Conservation (phyloP, 2,113 vertebrate species). For the Brachirus orientalis region DNA sequence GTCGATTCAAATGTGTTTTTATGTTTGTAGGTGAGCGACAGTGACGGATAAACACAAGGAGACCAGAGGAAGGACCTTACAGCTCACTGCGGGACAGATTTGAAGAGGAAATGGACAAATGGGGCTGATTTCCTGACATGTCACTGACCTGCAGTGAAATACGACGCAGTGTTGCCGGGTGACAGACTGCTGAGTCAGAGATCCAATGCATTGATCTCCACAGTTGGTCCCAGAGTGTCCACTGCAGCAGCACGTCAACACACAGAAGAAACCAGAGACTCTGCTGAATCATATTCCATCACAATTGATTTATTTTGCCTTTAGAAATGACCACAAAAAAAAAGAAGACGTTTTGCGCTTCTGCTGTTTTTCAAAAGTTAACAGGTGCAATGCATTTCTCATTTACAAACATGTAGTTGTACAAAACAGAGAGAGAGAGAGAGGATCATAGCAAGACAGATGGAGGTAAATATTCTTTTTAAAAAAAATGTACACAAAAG, state of each 20-base stretch:
- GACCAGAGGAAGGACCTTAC: too few relatives aligned
- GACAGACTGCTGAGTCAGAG: slow-evolving; percentile 24
- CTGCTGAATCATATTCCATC: slow-evolving; percentile 40
- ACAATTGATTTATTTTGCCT: slow-evolving; percentile 75
- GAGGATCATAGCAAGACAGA: slow-evolving; percentile 22
- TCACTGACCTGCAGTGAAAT: background rate
- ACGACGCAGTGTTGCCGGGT: background rate
- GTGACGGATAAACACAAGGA: too few relatives aligned
- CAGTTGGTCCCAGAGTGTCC: background rate
- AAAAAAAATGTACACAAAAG: slow-evolving; percentile 14
- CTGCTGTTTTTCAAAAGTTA: slow-evolving; percentile 63
- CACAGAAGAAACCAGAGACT: slow-evolving; percentile 7
- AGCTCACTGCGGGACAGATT: background rate
- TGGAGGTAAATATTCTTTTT: background rate
- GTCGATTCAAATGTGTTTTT: too few relatives aligned
- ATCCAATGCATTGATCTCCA: background rate
- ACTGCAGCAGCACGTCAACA: background rate
- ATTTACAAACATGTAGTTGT: slow-evolving; percentile 78
- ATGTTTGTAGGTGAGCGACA: too few relatives aligned
- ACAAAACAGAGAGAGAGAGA: slow-evolving; percentile 72
- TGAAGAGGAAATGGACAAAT: background rate
- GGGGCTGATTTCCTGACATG: background rate
- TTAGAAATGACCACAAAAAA: slow-evolving; percentile 64
- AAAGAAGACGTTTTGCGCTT: slow-evolving; percentile 49
- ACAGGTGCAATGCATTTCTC: slow-evolving; percentile 65